Base-by-base conservation (phyloP, 1,140 invertebrate species). In the Helicoverpa zea region DNA sequence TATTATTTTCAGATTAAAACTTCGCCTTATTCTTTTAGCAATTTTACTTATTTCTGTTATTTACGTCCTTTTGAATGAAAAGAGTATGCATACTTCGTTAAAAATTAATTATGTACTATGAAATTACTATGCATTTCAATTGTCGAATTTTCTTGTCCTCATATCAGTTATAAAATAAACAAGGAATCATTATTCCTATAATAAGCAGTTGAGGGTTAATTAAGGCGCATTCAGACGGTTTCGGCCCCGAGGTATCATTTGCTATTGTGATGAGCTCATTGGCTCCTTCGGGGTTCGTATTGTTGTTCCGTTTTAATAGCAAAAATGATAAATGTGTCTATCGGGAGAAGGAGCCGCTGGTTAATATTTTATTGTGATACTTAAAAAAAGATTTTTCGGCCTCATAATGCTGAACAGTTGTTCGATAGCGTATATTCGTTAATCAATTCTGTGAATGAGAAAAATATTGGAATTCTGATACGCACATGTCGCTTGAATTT, bases 241-340 rank as follows among this genome's bases (percentile, higher is more conserved):
- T 81, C 83, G 82, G 89, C 90, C 91, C 91, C 79, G 82, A 91
- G 90, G 90, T 92, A 94, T 93, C 91, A 93, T 94, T 94, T 91
- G 88, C 91, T 94, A 91, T 94, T 94, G 92, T 93, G 87, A 91
- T 89, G 89, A 88, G 84, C 89, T 89, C 88, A 87, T 90, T 87
- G 87, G 84, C 84, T 94, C 91, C 92, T 93, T 90, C 88, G 90
- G 91, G 92, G 88, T 88, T 90, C 84, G 84, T 88, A 92, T 92
- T 94, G 90, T 94, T 92, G 90, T 88, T 89, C 86, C 79, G 82
- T 90, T 68, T 94, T 94, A 94, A 94, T 93, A 91, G 93, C 91
- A 88, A 91, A 94, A 94, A 94, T 94, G 92, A 93, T 94, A 93
- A 94, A 94, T 94, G 91, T 83, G 83, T 84, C 90, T 87, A 83